Conservation (phyloP, 2,113 vertebrate genomes). For the Proteles cristata region DNA sequence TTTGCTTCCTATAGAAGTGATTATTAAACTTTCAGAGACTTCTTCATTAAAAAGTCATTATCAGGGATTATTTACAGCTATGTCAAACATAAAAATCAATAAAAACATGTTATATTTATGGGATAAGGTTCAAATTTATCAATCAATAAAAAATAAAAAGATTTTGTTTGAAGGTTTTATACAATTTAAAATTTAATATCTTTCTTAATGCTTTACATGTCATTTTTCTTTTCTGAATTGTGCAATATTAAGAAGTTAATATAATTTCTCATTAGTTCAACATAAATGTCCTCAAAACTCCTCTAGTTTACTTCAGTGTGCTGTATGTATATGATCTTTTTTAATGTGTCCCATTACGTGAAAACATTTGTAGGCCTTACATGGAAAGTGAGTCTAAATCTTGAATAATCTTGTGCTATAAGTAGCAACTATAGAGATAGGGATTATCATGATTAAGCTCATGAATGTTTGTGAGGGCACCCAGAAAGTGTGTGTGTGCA, state of each 20-base stretch:
- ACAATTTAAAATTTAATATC: neutral
- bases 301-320: neutral
- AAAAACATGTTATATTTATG: neutral
- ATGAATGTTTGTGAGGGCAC: too few species aligned
- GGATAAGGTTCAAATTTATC: neutral
- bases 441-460: neutral
- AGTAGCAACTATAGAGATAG: neutral
- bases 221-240: neutral
- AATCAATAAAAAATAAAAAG: neutral
- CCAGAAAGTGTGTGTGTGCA: neutral
- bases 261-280: neutral
- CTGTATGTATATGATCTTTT: neutral
- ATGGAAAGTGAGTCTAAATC: neutral
- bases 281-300: neutral
- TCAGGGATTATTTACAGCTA: neutral
- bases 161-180: neutral
- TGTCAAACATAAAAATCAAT: neutral
- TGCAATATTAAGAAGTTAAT: neutral
- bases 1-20: neutral
- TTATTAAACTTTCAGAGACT: neutral
- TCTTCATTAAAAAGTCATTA: neutral
- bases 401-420: neutral
- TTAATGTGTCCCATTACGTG: neutral
- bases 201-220: neutral
- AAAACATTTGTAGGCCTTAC: neutral